Base-by-base conservation (phyloP, 2,797 vertebrate genomes). In the Chelidonichthys spinosus region DNA sequence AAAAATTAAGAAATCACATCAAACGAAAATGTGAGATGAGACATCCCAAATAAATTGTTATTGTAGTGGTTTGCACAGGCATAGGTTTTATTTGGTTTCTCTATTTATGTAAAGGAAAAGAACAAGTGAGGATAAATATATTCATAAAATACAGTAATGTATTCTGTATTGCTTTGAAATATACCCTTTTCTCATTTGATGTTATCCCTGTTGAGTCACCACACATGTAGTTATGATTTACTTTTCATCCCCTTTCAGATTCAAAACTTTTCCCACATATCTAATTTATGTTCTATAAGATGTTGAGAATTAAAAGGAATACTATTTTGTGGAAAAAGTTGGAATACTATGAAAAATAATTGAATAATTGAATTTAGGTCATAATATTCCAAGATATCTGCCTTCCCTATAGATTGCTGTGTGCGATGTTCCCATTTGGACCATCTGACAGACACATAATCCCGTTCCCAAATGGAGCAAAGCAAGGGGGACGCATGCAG, bases 361-460 rank as follows among this genome's bases (percentile, higher is more conserved):
- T 39, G 5, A 25, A 25, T 17, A 15, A 18, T 33, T 5, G 15
- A 33, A 17, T 35, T 55, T 8, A 15, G 36, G 13, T 17, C 11
- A 55, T 36, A 36, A 60, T 59, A 59, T 59, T 59, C 25, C n/a
- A 40, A n/a, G 54, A 55, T 25, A 40, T 52, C 18, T 5, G 32
- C 18, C 50, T 13, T 9, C 44, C 15, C 14, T 11, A 40, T 6
- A 60, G 59, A 9, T 14, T 46, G 7, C 59, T 44, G 43, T 63
- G 32, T 1, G 7, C 9, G 0, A 63, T 11, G 4, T 25, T 61
- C 18, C 40, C 7, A 15, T 61, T 9, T 4, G 42, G 11, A 42
- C n/a, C 4, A 3, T 13, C n/a, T 32, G 11, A 33, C 39, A 40
- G 56, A 59, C n/a, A 13, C n/a, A 25, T 44, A 3, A 11, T 25